Evolutionary conservation across 2,797 vertebrate species (phyloP), one percentile per base, ranked within the genome.

Genomic region (Intellagama lesueurii): DNA sequence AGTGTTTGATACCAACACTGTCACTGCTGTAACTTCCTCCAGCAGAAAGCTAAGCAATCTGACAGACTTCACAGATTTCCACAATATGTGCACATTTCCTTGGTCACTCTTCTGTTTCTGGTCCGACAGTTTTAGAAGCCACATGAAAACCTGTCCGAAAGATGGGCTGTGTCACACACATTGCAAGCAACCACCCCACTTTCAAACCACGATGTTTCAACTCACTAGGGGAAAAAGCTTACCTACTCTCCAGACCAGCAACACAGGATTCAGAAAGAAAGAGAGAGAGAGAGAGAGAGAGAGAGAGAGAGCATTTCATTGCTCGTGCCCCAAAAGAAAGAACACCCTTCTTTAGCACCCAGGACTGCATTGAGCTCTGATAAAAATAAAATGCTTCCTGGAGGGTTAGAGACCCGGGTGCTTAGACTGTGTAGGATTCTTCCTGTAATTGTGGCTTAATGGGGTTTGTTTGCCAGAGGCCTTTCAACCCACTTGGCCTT

Each of bases 391-490:
- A 14, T 1, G 12, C 35, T 81, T 88, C 86, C 81, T 49, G 56
- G 26, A 26, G 28, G 30, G 47, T 40, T 24, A 1, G 9, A 2
- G 64, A 73, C 35, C 73, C 64, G 3, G 82, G 44, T 24, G n/a
- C 44, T 56, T 4, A 7, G 84, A 14, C 52, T 2, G 68, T 1
- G 60, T 7, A n/a, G 73, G 44, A 30, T 24, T 32, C 49, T 88
- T 91, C 90, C 90, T 78, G 87, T 5, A 12, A 82, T 64, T 87
- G 79, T 82, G 68, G 35, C 84, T 49, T 9, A 12, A 12, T 16
- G 72, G 2, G n/a, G 49, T 70, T 82, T 60, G 72, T n/a, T 28
- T 64, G 83, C 72, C 28, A 2, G 24, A 47, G 56, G 19, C 24
- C 30, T 4, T 81, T 66, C 28, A 32, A 24, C 19, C 9, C 1